Conservation (phyloP, 92 coral and sea anemone genomes). For the Isaurus tuberculatus region DNA sequence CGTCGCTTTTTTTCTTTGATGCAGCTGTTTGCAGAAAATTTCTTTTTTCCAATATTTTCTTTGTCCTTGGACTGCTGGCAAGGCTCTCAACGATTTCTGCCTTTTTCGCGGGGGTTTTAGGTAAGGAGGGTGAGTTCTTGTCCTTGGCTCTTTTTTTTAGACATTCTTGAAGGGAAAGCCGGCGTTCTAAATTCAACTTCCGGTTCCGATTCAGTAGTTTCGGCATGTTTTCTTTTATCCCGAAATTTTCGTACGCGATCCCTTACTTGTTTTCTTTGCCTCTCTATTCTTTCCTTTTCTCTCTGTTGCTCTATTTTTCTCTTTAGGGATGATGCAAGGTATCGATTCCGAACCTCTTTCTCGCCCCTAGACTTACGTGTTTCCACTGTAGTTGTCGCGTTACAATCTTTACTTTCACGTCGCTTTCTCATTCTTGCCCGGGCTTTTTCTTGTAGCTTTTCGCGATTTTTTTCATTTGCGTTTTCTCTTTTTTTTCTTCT, state of each 20-base stretch:
- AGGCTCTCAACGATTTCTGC: constrained; percentile 5
- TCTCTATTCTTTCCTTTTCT: neutral
- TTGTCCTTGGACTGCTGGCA: constrained; percentile 9
- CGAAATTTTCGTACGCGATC: constrained; percentile 4
- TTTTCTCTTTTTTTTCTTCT: neutral
- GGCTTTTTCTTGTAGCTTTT: constrained; percentile 1
- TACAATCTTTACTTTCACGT: constrained; percentile 3
- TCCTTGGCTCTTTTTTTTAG: neutral
- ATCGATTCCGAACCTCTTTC: neutral
- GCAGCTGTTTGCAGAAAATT: neutral
- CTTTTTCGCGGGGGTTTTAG: neutral
- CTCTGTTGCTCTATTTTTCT: constrained; percentile 1
- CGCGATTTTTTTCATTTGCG: neutral
- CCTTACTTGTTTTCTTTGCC: constrained; percentile 3
- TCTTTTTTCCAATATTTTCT: constrained; percentile 25
- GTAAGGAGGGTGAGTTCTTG: neutral
- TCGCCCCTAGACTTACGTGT: neutral
- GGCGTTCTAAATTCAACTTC: constrained; percentile 3
- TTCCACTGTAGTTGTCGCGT: neutral
- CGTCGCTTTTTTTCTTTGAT: neutral
- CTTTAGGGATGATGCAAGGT: neutral
- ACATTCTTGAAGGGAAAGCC: neutral
- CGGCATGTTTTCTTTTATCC: neutral
- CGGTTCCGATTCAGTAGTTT: neutral
- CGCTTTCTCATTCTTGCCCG: constrained; percentile 7